These are phyloP conservation scores for Cataglyphis cursor DNA, from an alignment of 2,888 invertebrate species.

Conservation along the genomic window DNA sequence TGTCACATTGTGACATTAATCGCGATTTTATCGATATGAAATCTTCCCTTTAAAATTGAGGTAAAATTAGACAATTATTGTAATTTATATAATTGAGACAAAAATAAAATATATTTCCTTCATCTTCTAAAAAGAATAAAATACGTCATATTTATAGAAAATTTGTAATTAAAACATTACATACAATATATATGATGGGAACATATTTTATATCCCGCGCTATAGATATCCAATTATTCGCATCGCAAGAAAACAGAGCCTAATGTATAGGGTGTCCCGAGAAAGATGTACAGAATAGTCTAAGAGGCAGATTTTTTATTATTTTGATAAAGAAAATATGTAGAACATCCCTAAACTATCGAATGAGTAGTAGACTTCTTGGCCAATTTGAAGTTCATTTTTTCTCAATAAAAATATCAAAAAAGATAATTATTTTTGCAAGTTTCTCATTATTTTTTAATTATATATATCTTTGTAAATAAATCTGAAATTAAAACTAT, in stretches of 20 bases:
- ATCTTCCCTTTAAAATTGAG: constrained; percentile 5
- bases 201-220: constrained; percentile 56
- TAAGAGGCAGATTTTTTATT: constrained; percentile 9
- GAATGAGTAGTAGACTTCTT: not conserved
- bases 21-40: not conserved
- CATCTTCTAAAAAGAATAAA: constrained; percentile 3
- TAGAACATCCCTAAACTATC: not conserved
- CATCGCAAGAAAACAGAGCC: constrained; percentile 15
- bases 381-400: not conserved
- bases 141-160: constrained; percentile 36
- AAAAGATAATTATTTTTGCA: not conserved
- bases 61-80: constrained; percentile 2
- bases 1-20: constrained; percentile 31
- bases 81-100: constrained; percentile 8
- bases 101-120: constrained; percentile 1
- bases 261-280: constrained; percentile 36
- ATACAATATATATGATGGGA: constrained; percentile 46
- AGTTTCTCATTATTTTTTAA: not conserved
- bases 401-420: not conserved
- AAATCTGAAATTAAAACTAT: not conserved
- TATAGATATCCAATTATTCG: constrained; percentile 31
- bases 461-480: not conserved
- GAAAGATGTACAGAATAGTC: constrained; percentile 10
- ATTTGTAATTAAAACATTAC: constrained; percentile 44
- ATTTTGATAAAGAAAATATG: not conserved